phyloP scores from a whole-genome alignment of 2,113 vertebrate genomes.

The Trematomus loennbergii region DNA sequence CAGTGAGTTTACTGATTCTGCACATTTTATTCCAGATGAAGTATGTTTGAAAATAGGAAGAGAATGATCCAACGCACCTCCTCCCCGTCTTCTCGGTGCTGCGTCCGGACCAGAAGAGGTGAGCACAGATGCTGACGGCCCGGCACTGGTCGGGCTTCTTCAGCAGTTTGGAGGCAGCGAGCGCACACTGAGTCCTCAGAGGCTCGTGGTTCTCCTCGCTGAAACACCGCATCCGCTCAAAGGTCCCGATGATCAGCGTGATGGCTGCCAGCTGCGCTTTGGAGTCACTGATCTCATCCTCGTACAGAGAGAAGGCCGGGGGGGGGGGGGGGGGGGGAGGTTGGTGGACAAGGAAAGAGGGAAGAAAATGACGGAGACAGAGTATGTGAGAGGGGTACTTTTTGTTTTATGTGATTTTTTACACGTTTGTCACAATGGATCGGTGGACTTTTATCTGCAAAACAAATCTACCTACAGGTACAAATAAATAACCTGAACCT shows the following conservation, averaged over 20 bases:
- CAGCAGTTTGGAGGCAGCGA: constrained; percentile 96
- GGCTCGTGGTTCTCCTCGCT: constrained; percentile 99
- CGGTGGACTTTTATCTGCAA: too few relatives aligned
- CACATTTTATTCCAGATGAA: neutral
- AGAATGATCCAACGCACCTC: constrained; percentile 84
- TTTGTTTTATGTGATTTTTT: too few relatives aligned
- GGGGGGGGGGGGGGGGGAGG: neutral
- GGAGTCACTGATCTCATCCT: constrained; percentile 99
- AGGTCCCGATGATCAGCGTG: constrained; percentile 97
- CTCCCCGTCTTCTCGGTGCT: constrained; percentile 95
- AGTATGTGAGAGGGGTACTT: neutral
- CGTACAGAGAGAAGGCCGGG: constrained; percentile 97
- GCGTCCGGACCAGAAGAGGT: constrained; percentile 97
- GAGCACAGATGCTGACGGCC: constrained; percentile 96
- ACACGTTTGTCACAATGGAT: too few relatives aligned
- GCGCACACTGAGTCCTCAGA: constrained; percentile 94
- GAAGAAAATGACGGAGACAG: neutral
- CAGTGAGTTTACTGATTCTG: neutral
- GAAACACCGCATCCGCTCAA: constrained; percentile 96
- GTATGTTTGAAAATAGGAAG: neutral
- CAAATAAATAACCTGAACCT: too few relatives aligned
- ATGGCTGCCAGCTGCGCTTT: constrained; percentile 99
- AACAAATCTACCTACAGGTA: too few relatives aligned
- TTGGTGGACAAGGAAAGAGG: too few relatives aligned
- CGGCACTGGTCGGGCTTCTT: constrained; percentile 98